Percentiles rank a stretch among this genome's conserved stretches.
phyloP scores from a whole-genome alignment of 53 echinoderm and acorn worm species.

The Antedon mediterranea region DNA sequence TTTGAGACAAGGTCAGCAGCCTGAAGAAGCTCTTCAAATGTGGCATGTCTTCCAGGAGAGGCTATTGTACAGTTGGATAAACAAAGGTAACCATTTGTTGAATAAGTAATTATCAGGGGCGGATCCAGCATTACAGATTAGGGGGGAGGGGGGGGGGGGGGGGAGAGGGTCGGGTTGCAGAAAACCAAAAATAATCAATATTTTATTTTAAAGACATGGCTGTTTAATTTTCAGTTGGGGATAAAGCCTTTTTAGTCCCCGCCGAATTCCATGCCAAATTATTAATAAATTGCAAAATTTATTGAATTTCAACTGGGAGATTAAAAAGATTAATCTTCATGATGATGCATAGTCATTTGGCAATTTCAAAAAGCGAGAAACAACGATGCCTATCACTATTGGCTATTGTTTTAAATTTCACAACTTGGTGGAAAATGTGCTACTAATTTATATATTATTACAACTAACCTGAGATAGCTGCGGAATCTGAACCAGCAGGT shows the following conservation, averaged over 20 bases:
- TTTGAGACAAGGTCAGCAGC: constrained; percentile 56
- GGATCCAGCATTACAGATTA: too few relatives aligned
- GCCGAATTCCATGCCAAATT: too few relatives aligned
- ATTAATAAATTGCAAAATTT: too few relatives aligned
- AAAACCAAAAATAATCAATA: too few relatives aligned
- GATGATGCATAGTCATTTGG: too few relatives aligned
- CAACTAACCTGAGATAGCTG: not conserved
- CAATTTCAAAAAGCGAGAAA: not conserved
- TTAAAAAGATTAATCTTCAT: too few relatives aligned
- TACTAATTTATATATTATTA: not conserved
- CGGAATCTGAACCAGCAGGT: constrained; percentile 23
- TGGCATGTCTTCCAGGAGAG: constrained; percentile 83
- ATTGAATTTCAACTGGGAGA: too few relatives aligned
- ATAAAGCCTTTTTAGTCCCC: too few relatives aligned
- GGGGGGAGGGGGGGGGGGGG: too few relatives aligned
- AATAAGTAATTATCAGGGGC: not conserved
- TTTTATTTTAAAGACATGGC: too few relatives aligned
- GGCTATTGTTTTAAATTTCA: not conserved
- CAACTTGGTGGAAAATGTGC: not conserved
- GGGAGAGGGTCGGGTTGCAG: too few relatives aligned
- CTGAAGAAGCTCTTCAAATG: constrained; percentile 72
- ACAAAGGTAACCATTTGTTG: not conserved
- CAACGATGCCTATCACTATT: not conserved
- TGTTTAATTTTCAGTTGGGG: too few relatives aligned
- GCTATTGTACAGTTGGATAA: constrained; percentile 23